Conservation (phyloP, 2,888 invertebrate species). For the Plagodis pulveraria region DNA sequence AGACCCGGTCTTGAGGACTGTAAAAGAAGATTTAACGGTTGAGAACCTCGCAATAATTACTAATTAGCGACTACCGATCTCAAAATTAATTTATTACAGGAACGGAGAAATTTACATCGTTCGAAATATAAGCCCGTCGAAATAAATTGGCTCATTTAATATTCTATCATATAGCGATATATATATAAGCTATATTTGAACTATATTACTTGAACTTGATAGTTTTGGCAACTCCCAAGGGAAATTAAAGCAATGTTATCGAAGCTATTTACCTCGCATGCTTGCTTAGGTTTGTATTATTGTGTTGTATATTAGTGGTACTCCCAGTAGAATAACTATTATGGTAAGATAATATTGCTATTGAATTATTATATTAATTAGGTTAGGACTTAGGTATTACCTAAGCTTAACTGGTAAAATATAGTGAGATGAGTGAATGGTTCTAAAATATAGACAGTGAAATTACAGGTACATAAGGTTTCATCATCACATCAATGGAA, state of each 20-base stretch:
- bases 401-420: too few species aligned
- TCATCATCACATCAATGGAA: too few species aligned
- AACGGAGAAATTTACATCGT: constrained; percentile 29
- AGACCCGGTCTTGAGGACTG: constrained; percentile 14
- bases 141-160: constrained; percentile 30
- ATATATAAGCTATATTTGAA: constrained; percentile 22
- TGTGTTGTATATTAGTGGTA: constrained; percentile 27
- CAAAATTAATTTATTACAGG: constrained; percentile 42
- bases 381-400: too few species aligned
- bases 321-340: constrained; percentile 19
- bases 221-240: constrained; percentile 40
- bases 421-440: too few species aligned
- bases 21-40: constrained; percentile 30
- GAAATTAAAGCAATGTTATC: constrained; percentile 50
- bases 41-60: constrained; percentile 39
- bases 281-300: constrained; percentile 35
- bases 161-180: constrained; percentile 19
- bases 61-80: constrained; percentile 42
- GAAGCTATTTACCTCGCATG: constrained; percentile 35
- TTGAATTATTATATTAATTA: too few species aligned
- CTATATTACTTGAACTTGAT: constrained; percentile 38
- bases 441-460: too few species aligned
- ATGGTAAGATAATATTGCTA: too few species aligned
- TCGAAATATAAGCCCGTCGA: constrained; percentile 22
- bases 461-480: too few species aligned